A percentile compares a stretch with the other conserved stretches of the same genome.
These are phyloP conservation scores for Arremon brunneinucha DNA, from an alignment of 2,797 vertebrate species.

Conservation along the genomic window DNA sequence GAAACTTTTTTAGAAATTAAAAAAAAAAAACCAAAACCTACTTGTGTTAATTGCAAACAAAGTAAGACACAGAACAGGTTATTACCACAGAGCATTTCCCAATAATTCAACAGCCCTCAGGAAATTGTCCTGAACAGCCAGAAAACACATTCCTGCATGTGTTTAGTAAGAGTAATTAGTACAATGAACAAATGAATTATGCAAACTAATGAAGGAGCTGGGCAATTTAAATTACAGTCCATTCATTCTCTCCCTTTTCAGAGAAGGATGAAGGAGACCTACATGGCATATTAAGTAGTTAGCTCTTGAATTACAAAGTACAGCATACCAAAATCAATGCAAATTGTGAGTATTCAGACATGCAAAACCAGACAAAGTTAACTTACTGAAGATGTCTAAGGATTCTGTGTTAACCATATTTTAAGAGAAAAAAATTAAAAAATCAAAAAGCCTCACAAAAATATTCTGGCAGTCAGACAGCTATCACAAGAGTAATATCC, in stretches of 20 bases:
- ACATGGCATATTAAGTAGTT: conserved; percentile 14
- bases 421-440: neutral
- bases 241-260: conserved; percentile 2
- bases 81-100: neutral
- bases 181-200: neutral
- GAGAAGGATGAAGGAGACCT: neutral
- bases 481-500: neutral
- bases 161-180: neutral
- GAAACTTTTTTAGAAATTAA: neutral
- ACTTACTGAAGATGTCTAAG: neutral
- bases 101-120: neutral
- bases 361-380: neutral
- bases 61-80: neutral
- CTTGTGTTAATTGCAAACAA: neutral
- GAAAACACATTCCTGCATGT: neutral
- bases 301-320: neutral
- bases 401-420: neutral
- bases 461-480: neutral
- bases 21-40: neutral
- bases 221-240: neutral
- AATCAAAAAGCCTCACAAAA: neutral
- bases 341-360: neutral
- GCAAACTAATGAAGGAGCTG: neutral
- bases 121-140: neutral
- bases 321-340: neutral